Evolutionary conservation across 2,797 vertebrate species (phyloP).

Genomic region (Varecia variegata): DNA sequence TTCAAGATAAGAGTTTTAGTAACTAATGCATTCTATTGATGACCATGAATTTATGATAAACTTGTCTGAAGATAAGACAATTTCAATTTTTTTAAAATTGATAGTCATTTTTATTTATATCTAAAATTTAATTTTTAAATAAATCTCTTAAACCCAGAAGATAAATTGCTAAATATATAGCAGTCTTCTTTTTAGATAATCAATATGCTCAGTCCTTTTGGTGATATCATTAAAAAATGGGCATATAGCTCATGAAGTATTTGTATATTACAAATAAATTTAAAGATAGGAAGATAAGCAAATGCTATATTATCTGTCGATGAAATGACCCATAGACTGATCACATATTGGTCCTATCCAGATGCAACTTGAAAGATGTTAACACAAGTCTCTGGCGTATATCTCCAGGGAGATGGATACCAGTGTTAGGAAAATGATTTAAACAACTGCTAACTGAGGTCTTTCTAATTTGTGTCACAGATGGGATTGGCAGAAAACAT

Average conservation of each 20-base stretch:
- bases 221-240: slow-evolving; percentile 61
- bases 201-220: neutral
- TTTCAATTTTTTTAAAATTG: neutral
- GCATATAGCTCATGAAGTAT: slow-evolving; percentile 61
- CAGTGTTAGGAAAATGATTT: slow-evolving; percentile 74
- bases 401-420: slow-evolving; percentile 77
- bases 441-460: slow-evolving; percentile 72
- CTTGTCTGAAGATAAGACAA: neutral
- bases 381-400: slow-evolving; percentile 64
- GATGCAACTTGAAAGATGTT: slow-evolving; percentile 75
- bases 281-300: slow-evolving; percentile 78
- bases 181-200: neutral
- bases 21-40: neutral
- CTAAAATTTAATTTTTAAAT: slow-evolving; percentile 33
- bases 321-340: slow-evolving; percentile 69
- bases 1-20: neutral
- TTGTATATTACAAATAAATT: slow-evolving; percentile 69
- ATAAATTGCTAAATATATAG: neutral
- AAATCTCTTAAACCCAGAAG: neutral
- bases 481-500: slow-evolving; percentile 76
- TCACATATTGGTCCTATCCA: slow-evolving; percentile 72
- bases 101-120: neutral
- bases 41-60: neutral
- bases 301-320: slow-evolving; percentile 65
- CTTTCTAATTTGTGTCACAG: slow-evolving; percentile 72